Percentiles rank a stretch among this genome's conserved stretches.
These are phyloP conservation scores for Lasioglossum zephyrum DNA, from an alignment of 2,888 invertebrate genomes.

Conservation along the genomic window DNA sequence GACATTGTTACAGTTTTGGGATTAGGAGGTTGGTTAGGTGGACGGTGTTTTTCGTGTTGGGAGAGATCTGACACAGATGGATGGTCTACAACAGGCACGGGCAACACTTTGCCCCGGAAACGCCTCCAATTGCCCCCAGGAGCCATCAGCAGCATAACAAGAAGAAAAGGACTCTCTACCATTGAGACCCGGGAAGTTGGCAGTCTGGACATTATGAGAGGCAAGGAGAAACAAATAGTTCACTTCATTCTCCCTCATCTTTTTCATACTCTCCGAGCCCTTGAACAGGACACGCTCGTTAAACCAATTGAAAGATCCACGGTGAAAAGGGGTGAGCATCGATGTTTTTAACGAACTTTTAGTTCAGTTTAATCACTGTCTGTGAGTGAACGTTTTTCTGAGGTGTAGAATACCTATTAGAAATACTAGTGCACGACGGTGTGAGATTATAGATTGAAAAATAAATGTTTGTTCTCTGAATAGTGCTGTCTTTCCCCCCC, in stretches of 20 bases:
- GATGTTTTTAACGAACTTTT: not conserved
- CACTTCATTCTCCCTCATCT: not conserved
- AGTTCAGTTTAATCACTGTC: not conserved
- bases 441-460: not conserved
- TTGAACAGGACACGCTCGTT: not conserved
- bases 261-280: not conserved
- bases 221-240: not conserved
- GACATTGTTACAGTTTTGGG: constrained; percentile 48
- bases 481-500: not conserved
- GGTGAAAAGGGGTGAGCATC: not conserved
- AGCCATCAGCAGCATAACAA: not conserved
- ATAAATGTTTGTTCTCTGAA: not conserved
- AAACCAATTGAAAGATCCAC: constrained; percentile 1
- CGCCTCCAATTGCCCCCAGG: not conserved
- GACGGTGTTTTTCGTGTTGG: constrained; percentile 49
- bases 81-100: not conserved
- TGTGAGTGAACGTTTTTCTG: not conserved
- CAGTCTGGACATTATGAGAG: not conserved
- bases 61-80: constrained; percentile 22
- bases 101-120: not conserved
- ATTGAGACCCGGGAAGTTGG: not conserved
- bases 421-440: not conserved
- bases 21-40: constrained; percentile 40
- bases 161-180: not conserved
- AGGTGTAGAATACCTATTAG: constrained; percentile 1